These are phyloP conservation scores for Pedetes capensis DNA, from an alignment of 2,113 vertebrate genomes.

Conservation along the genomic window DNA sequence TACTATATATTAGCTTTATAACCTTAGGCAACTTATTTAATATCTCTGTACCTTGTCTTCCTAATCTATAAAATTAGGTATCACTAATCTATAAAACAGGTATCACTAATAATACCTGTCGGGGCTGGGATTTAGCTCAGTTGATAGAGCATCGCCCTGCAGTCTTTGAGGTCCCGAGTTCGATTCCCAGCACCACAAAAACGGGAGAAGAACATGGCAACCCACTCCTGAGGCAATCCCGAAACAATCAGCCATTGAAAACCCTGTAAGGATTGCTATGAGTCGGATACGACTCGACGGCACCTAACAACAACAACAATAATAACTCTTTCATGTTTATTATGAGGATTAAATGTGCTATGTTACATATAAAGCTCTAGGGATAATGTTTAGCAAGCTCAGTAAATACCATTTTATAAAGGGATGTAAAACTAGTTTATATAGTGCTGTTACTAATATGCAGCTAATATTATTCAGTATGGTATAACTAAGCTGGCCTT, in stretches of 20 bases:
- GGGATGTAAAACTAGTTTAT: background rate
- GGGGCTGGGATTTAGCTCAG: too few relatives aligned
- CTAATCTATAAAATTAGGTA: constrained; percentile 36
- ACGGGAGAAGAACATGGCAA: too few relatives aligned
- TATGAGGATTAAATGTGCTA: background rate
- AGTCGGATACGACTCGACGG: too few relatives aligned
- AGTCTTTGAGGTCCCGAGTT: too few relatives aligned
- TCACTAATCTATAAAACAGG: constrained; percentile 36
- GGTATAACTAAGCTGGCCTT: background rate
- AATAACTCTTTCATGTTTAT: background rate
- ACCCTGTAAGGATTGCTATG: too few relatives aligned
- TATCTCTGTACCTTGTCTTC: background rate
- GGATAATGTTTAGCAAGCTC: background rate
- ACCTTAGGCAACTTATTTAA: background rate
- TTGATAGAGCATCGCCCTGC: too few relatives aligned
- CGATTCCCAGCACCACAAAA: too few relatives aligned
- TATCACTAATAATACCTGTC: background rate
- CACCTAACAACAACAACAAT: too few relatives aligned
- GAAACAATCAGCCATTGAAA: too few relatives aligned
- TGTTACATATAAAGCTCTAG: background rate
- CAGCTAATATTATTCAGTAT: background rate
- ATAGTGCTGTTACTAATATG: background rate
- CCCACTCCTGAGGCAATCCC: too few relatives aligned
- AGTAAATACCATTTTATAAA: background rate
- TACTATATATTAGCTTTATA: background rate